phyloP scores from a whole-genome alignment of 2,113 vertebrate species.

The Muscicapa adusta region DNA sequence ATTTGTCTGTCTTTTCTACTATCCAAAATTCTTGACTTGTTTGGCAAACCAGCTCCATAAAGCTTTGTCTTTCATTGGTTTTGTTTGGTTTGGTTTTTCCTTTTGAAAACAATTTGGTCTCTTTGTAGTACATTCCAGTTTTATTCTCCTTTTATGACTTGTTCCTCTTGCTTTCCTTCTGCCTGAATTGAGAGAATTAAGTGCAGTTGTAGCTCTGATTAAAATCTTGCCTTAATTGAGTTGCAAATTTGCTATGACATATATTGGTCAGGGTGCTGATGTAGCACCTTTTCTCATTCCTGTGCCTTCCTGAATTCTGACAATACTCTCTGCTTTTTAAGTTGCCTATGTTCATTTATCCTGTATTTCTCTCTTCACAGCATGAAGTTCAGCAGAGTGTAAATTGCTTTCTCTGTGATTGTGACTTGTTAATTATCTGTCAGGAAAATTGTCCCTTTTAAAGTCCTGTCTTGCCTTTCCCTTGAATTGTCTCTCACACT shows the following conservation, averaged over 20 bases:
- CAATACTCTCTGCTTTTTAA: background rate
- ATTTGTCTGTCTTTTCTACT: background rate
- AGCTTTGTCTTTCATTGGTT: background rate
- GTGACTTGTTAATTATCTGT: slow-evolving; percentile 8
- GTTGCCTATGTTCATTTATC: background rate
- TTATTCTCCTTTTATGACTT: slow-evolving; percentile 1
- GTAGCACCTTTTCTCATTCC: background rate
- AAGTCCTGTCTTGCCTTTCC: background rate
- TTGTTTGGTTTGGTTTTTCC: slow-evolving; percentile 20
- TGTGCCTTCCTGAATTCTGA: background rate
- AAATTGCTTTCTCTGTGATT: background rate
- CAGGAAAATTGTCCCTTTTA: background rate
- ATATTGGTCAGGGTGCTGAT: background rate
- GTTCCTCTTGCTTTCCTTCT: background rate
- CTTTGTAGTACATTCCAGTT: background rate
- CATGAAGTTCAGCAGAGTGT: background rate
- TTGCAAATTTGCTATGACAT: slow-evolving; percentile 38
- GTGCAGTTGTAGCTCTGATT: slow-evolving; percentile 11
- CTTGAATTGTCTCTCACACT: background rate
- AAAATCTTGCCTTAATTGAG: slow-evolving; percentile 28
- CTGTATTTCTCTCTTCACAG: background rate
- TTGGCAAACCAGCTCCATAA: background rate
- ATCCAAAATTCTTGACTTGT: background rate
- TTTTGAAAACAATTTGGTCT: slow-evolving; percentile 1
- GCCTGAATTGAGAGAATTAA: background rate